Evolutionary conservation across 2,113 vertebrate genomes (phyloP).

Genomic region (Nannospalax galili): DNA sequence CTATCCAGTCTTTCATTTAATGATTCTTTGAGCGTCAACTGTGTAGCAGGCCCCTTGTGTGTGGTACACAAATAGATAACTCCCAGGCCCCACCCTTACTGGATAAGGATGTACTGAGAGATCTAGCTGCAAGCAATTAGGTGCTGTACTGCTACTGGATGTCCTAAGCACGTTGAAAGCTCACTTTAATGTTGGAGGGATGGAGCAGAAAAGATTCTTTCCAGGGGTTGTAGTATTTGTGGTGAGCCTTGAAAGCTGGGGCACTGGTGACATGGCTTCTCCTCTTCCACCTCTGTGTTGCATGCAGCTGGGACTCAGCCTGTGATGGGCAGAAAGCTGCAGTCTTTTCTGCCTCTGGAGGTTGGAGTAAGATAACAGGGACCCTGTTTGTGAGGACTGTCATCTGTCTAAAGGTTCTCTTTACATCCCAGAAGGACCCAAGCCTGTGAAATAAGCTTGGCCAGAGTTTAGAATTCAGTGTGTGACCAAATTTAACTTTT

Average conservation of each 20-base stretch:
- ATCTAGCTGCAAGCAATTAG: background rate
- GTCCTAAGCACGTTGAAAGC: background rate
- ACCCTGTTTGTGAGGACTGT: background rate
- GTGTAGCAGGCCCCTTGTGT: background rate
- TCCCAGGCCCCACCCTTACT: too few relatives aligned
- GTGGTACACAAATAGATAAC: background rate
- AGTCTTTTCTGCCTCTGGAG: background rate
- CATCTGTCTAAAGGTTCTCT: too few relatives aligned
- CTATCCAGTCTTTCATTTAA: too few relatives aligned
- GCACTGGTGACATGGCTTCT: background rate
- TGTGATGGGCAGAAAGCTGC: too few relatives aligned
- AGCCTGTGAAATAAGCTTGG: background rate
- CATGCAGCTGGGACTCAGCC: background rate
- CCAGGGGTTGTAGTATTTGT: background rate
- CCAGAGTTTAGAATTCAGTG: background rate
- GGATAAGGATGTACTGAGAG: background rate
- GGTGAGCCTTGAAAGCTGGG: background rate
- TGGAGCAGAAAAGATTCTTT: background rate
- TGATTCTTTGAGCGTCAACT: background rate
- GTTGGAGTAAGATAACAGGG: background rate
- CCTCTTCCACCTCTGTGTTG: background rate
- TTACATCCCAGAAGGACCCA: background rate
- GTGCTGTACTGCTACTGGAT: rapidly evolving
- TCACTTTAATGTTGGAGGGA: background rate
- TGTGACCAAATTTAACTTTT: background rate